These are phyloP conservation scores for Drosophila lacertosa DNA, from an alignment of 1,140 invertebrate genomes.

Conservation along the genomic window DNA sequence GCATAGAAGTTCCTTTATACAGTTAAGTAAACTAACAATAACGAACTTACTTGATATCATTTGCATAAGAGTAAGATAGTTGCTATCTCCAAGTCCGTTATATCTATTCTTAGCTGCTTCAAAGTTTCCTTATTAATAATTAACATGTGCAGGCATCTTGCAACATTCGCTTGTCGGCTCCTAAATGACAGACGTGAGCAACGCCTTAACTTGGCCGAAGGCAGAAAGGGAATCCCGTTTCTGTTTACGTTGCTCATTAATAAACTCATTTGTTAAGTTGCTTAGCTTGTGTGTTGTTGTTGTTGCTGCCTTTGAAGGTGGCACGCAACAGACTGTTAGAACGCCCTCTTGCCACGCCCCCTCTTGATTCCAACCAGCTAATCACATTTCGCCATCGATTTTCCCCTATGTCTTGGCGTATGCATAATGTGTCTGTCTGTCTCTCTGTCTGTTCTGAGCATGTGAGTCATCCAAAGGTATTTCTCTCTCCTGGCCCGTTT, in stretches of 20 bases:
- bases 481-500: constrained; percentile 2
- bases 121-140: constrained; percentile 4
- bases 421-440: constrained; percentile 45
- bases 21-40: no score
- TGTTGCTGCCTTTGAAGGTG: constrained; percentile 16
- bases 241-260: constrained; percentile 68
- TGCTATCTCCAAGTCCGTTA: no score
- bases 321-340: constrained; percentile 44
- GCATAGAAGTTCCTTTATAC: no score
- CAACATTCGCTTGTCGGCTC: constrained; percentile 3
- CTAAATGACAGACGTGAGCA: not conserved
- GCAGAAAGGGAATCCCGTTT: no score
- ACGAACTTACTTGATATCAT: no score
- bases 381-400: constrained; percentile 76
- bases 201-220: no score
- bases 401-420: constrained; percentile 29
- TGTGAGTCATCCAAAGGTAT: constrained; percentile 46
- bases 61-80: no score
- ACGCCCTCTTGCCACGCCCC: constrained; percentile 2
- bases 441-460: no score
- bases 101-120: no score
- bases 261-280: constrained; percentile 74
- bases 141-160: constrained; percentile 19
- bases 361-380: constrained; percentile 36
- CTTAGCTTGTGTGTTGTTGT: constrained; percentile 36